Conservation (phyloP, 2,797 vertebrate species). For the Spatula clypeata region DNA sequence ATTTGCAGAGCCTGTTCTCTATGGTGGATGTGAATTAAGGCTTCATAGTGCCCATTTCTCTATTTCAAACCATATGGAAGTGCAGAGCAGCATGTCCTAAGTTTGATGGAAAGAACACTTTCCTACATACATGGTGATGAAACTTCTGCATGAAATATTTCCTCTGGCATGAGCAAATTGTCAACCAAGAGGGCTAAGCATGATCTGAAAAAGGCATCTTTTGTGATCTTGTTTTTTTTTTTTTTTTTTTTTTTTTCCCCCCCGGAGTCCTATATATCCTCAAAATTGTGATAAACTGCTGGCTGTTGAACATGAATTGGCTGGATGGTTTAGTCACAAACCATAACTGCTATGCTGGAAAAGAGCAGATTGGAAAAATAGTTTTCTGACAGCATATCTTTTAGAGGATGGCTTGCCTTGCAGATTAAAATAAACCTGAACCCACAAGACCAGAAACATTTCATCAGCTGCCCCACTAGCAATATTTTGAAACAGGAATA, state of each 20-base stretch:
- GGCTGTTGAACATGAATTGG: neutral
- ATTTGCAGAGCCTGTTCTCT: neutral
- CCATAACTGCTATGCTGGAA: conserved; percentile 38
- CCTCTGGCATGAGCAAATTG: neutral
- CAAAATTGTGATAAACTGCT: conserved; percentile 8
- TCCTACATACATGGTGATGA: neutral
- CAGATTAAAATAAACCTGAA: conserved; percentile 37
- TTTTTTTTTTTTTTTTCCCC: neutral
- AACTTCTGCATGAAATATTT: neutral
- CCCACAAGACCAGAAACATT: neutral
- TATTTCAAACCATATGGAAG: neutral
- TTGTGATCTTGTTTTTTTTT: neutral
- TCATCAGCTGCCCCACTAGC: rapidly evolving
- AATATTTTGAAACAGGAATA: neutral
- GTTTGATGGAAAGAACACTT: neutral
- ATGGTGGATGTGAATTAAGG: neutral
- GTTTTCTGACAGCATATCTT: neutral
- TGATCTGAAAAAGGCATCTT: neutral
- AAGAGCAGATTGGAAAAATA: conserved; percentile 50
- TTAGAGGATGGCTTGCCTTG: neutral
- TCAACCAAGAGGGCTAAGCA: neutral
- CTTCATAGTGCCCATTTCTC: neutral
- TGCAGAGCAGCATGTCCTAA: neutral
- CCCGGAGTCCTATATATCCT: neutral
- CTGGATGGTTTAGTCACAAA: conserved; percentile 21